These are phyloP conservation scores for Thalassaphorura encarpata DNA, from an alignment of 1,140 invertebrate species.

Conservation along the genomic window DNA sequence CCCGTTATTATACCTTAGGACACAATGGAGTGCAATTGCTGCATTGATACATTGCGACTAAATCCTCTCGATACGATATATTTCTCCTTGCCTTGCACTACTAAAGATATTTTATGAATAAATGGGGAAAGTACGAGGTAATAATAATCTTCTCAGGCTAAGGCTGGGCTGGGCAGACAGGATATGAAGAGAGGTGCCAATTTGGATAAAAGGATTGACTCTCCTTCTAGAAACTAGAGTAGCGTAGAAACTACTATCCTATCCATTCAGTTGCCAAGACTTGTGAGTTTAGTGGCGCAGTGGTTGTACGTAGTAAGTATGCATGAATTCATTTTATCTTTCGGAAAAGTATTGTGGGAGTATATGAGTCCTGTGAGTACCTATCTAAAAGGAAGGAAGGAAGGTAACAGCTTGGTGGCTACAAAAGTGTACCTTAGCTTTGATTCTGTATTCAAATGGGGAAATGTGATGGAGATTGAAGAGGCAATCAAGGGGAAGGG, in stretches of 20 bases:
- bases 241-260: background rate
- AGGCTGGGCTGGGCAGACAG: background rate
- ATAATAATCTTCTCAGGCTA: background rate
- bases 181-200: constrained; percentile 29
- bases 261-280: too few relatives aligned
- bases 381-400: background rate
- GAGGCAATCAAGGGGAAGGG: constrained; percentile 16
- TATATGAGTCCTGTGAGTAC: too few relatives aligned
- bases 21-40: too few relatives aligned
- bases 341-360: too few relatives aligned
- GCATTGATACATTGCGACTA: too few relatives aligned
- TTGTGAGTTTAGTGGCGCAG: too few relatives aligned
- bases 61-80: too few relatives aligned
- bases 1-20: too few relatives aligned
- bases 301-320: too few relatives aligned
- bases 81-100: constrained; percentile 10
- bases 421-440: constrained; percentile 14
- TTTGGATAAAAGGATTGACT: constrained; percentile 33
- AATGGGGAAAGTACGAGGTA: background rate
- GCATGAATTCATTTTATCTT: too few relatives aligned
- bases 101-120: background rate
- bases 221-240: too few relatives aligned
- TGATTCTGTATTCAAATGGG: constrained; percentile 24
- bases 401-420: constrained; percentile 14
- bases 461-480: constrained; percentile 29